phyloP scores from a whole-genome alignment of 2,888 invertebrate species.

The Drosophila multiciliata region DNA sequence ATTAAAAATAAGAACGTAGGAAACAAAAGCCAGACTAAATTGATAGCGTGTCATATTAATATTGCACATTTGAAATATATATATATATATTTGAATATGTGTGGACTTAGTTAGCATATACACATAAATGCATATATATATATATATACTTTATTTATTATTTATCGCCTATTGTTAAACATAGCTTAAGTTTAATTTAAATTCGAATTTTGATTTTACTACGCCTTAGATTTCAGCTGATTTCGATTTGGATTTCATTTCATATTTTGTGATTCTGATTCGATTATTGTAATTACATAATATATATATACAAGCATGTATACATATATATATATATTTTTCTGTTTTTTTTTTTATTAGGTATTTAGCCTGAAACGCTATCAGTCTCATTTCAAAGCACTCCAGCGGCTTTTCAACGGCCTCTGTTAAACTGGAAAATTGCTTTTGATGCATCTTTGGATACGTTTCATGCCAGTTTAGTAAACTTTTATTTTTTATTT shows the following conservation, averaged over 20 bases:
- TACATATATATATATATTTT: background rate
- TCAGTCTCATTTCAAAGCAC: conserved; percentile 84
- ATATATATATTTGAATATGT: conserved; percentile 26
- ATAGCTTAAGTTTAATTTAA: conserved; percentile 72
- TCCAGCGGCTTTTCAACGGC: conserved; percentile 37
- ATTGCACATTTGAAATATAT: conserved; percentile 71
- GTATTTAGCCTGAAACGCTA: conserved; percentile 82
- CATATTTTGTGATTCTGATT: conserved; percentile 14
- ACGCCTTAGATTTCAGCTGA: conserved; percentile 65
- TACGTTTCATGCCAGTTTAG: conserved; percentile 80
- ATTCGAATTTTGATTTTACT: conserved; percentile 83
- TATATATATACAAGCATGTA: background rate
- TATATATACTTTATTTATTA: conserved; percentile 32
- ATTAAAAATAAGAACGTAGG: conserved; percentile 63
- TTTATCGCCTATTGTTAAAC: conserved; percentile 38
- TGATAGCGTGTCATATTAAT: conserved; percentile 72
- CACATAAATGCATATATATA: conserved; percentile 29
- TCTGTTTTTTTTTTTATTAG: conserved; percentile 7
- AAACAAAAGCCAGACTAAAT: conserved; percentile 76
- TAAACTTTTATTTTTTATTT: conserved; percentile 21
- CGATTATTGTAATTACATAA: conserved; percentile 19
- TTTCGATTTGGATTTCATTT: conserved; percentile 28
- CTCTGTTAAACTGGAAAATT: conserved; percentile 54
- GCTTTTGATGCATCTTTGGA: conserved; percentile 84
- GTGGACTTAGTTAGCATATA: conserved; percentile 33